A percentile compares a stretch with the other conserved stretches of the same genome.
Evolutionary conservation across 1,140 invertebrate genomes (phyloP).

Genomic region (Macrocentrus cingulum): DNA sequence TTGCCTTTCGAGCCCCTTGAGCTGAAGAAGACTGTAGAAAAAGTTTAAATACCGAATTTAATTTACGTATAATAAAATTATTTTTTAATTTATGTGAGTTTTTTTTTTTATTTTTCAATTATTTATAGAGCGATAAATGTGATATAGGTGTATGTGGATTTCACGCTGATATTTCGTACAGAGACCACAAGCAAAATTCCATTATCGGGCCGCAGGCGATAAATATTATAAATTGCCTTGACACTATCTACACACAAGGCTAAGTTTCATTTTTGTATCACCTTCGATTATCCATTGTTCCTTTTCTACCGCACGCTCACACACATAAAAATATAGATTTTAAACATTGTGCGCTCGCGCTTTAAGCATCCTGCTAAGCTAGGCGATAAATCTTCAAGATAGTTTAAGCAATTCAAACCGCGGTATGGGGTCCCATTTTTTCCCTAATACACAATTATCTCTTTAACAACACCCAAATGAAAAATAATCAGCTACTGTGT

Average conservation of each 20-base stretch:
- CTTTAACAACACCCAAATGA: no score
- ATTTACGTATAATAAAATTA: no score
- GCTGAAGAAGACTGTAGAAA: neutral
- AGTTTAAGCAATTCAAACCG: neutral
- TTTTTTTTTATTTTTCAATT: neutral
- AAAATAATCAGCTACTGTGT: no score
- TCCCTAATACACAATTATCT: no score
- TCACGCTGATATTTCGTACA: constrained; percentile 3
- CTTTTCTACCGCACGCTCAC: neutral
- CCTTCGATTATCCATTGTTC: constrained; percentile 14
- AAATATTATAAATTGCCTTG: constrained; percentile 19
- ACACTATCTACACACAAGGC: neutral
- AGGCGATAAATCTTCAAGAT: neutral
- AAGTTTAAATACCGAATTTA: no score
- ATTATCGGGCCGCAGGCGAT: constrained; percentile 8
- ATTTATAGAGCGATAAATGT: neutral
- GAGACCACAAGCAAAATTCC: constrained; percentile 17
- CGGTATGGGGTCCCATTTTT: neutral
- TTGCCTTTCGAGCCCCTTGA: neutral
- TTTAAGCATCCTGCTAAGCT: constrained; percentile 2
- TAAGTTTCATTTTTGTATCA: constrained; percentile 11
- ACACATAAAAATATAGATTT: neutral
- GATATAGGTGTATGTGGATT: neutral
- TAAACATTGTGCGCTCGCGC: constrained; percentile 8
- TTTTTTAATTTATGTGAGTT: no score